Conservation (phyloP, 1,140 invertebrate genomes). For the Aphelinus certus region DNA sequence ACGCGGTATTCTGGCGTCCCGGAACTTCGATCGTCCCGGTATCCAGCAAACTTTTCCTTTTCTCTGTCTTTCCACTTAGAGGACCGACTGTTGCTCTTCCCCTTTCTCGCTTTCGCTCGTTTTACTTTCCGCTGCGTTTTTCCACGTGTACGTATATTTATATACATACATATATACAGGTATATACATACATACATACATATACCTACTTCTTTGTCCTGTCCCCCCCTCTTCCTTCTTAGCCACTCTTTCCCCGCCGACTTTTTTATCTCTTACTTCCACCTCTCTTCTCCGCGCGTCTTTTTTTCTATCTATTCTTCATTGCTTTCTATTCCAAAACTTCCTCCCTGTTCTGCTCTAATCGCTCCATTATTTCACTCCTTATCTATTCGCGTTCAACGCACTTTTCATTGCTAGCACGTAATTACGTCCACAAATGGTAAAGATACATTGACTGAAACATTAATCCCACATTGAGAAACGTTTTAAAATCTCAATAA, state of each 20-base stretch:
- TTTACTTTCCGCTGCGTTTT: constrained; percentile 12
- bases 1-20: constrained; percentile 44
- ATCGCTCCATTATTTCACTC: constrained; percentile 5
- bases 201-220: constrained; percentile 4
- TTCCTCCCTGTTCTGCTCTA: constrained; percentile 1
- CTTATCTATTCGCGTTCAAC: constrained; percentile 13
- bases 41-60: constrained; percentile 46
- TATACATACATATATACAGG: no score
- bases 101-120: constrained; percentile 33
- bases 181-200: neutral
- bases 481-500: no score
- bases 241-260: neutral
- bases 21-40: constrained; percentile 49
- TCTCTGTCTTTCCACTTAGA: constrained; percentile 35
- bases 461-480: no score
- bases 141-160: no score
- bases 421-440: no score
- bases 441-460: no score
- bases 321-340: constrained; percentile 28
- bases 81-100: constrained; percentile 19
- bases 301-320: constrained; percentile 24
- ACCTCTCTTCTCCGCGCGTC: neutral
- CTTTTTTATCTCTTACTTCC: constrained; percentile 8
- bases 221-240: neutral
- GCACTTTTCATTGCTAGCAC: constrained; percentile 5